Evolutionary conservation across 2,113 vertebrate genomes (phyloP).

Genomic region (Sciurus niger): DNA sequence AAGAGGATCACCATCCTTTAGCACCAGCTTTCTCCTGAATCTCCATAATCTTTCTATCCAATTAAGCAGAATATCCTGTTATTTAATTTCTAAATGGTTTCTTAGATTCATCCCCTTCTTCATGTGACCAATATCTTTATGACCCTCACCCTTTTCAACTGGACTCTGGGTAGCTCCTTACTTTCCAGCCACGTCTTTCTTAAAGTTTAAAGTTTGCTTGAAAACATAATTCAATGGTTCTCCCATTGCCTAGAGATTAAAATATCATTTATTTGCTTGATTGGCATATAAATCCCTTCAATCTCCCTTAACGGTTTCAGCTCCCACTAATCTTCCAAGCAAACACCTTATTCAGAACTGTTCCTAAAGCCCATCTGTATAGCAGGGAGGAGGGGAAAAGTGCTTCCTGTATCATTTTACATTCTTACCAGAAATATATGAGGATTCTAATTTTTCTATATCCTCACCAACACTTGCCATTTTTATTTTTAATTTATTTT

Average conservation of each 20-base stretch:
- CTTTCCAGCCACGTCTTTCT: not conserved
- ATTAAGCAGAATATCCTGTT: not conserved
- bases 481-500: not conserved
- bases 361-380: not conserved
- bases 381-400: not conserved
- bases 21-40: not conserved
- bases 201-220: constrained; percentile 7
- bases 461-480: not conserved
- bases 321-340: not conserved
- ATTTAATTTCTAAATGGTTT: constrained; percentile 28
- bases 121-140: not conserved
- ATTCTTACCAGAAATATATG: not conserved
- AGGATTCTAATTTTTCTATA: not conserved
- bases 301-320: constrained; percentile 3
- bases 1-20: not conserved
- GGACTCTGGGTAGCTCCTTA: not conserved
- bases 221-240: constrained; percentile 2
- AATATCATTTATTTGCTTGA: constrained; percentile 60
- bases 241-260: not conserved
- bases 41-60: constrained; percentile 30
- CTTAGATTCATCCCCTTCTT: not conserved
- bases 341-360: not conserved
- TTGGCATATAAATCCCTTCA: constrained; percentile 24
- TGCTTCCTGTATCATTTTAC: not conserved
- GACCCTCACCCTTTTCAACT: not conserved